Evolutionary conservation across 2,113 vertebrate genomes (phyloP).

Genomic region (Ammodytes dubius): DNA sequence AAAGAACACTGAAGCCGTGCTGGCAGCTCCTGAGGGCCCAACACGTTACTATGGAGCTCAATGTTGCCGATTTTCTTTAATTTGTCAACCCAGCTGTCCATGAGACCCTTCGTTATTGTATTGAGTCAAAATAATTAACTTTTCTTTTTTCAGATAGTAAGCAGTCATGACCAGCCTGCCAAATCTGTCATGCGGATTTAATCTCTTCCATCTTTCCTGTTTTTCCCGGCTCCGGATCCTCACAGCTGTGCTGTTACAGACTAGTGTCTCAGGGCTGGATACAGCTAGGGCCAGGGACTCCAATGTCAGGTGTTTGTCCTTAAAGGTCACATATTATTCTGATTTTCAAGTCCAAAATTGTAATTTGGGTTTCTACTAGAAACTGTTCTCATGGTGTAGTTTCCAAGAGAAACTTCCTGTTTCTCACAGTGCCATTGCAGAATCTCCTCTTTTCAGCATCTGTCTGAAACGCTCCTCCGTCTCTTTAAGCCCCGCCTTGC

Average conservation of each 20-base stretch:
- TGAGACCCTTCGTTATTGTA: constrained; percentile 38
- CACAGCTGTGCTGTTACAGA: constrained; percentile 57
- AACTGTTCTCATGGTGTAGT: too few relatives aligned
- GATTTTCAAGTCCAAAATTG: too few relatives aligned
- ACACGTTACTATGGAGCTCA: not conserved
- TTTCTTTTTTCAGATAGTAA: constrained; percentile 50
- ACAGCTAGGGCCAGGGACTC: not conserved
- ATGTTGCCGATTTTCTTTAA: not conserved
- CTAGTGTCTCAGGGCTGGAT: not conserved
- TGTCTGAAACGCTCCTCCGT: too few relatives aligned
- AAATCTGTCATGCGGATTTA: constrained; percentile 65
- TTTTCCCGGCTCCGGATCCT: constrained; percentile 47
- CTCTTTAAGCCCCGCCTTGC: too few relatives aligned
- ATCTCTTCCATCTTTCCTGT: constrained; percentile 61
- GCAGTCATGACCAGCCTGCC: constrained; percentile 46
- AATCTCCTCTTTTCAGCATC: too few relatives aligned
- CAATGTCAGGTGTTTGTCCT: constrained; percentile 16
- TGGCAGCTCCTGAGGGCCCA: not conserved
- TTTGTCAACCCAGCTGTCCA: constrained; percentile 30
- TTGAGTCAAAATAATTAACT: constrained; percentile 52
- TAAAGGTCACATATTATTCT: too few relatives aligned
- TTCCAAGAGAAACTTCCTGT: too few relatives aligned
- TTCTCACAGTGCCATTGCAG: too few relatives aligned
- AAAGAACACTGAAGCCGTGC: not conserved
- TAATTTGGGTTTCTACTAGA: too few relatives aligned